Conservation (phyloP, 2,113 vertebrate genomes). For the Salvelinus alpinus region DNA sequence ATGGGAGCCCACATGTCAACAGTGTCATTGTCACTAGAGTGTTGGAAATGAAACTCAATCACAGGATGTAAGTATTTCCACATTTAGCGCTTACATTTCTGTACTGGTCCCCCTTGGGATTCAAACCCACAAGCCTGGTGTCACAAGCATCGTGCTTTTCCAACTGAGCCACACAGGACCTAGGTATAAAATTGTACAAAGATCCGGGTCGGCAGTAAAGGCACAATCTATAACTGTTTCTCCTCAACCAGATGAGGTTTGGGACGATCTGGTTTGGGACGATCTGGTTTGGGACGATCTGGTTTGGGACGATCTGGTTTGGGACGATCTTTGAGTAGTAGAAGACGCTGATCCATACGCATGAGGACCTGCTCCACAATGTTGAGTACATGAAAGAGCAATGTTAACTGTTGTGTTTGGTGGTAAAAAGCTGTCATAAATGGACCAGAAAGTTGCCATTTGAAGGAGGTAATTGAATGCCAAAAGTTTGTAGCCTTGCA, state of each 20-base stretch:
- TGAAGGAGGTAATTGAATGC: not conserved
- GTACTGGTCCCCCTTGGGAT: too few relatives aligned
- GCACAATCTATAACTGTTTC: slow-evolving; percentile 17
- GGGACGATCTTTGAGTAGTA: slow-evolving; percentile 36
- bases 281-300: slow-evolving; percentile 4
- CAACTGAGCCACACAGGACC: too few relatives aligned
- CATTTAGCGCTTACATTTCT: too few relatives aligned
- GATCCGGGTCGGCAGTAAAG: not conserved
- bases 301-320: not conserved
- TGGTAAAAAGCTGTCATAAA: not conserved
- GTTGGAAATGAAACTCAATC: too few relatives aligned
- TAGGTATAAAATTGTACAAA: not conserved
- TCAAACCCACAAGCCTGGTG: too few relatives aligned
- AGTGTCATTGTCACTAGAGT: too few relatives aligned
- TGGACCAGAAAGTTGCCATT: not conserved
- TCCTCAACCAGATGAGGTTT: slow-evolving; percentile 25
- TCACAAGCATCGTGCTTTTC: too few relatives aligned
- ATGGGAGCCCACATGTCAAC: too few relatives aligned
- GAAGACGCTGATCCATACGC: slow-evolving; percentile 22
- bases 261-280: slow-evolving; percentile 13
- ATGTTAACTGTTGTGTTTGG: too few relatives aligned
- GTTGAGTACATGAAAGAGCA: too few relatives aligned
- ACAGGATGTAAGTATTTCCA: too few relatives aligned
- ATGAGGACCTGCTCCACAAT: too few relatives aligned
- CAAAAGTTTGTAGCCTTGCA: not conserved